These are phyloP conservation scores for Tribolium castaneum DNA, from an alignment of 1,140 invertebrate species.

Conservation along the genomic window DNA sequence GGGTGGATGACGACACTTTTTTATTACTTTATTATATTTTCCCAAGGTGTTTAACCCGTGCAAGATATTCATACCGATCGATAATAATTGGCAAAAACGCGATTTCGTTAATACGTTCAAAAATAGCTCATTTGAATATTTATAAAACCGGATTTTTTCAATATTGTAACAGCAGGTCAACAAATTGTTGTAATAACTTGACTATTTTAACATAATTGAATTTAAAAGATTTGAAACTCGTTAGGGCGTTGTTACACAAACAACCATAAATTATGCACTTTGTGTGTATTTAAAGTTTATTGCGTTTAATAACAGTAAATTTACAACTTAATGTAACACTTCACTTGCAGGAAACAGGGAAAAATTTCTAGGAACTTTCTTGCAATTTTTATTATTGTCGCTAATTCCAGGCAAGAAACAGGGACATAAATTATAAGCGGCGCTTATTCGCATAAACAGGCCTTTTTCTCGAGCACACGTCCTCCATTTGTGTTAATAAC, in stretches of 20 bases:
- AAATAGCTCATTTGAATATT: background rate
- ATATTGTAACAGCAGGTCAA: background rate
- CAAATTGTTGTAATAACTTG: background rate
- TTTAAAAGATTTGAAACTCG: background rate
- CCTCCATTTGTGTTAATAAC: no score
- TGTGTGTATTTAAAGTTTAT: background rate
- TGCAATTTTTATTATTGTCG: no score
- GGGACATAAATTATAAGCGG: no score
- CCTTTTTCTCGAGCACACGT: no score
- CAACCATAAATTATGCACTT: background rate
- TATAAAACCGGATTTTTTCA: background rate
- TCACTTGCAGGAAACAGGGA: no score
- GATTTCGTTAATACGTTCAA: background rate
- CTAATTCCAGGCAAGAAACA: no score
- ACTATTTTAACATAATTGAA: background rate
- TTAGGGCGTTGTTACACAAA: background rate
- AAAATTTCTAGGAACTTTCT: no score
- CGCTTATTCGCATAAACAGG: no score
- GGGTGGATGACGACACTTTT: background rate
- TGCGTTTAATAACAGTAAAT: background rate
- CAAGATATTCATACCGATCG: background rate
- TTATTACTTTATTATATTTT: background rate
- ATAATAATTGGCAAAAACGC: no score
- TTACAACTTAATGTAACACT: background rate
- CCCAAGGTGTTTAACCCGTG: conserved; percentile 4